Evolutionary conservation across 2,888 invertebrate genomes (phyloP).

Genomic region (Melanostoma scalare): DNA sequence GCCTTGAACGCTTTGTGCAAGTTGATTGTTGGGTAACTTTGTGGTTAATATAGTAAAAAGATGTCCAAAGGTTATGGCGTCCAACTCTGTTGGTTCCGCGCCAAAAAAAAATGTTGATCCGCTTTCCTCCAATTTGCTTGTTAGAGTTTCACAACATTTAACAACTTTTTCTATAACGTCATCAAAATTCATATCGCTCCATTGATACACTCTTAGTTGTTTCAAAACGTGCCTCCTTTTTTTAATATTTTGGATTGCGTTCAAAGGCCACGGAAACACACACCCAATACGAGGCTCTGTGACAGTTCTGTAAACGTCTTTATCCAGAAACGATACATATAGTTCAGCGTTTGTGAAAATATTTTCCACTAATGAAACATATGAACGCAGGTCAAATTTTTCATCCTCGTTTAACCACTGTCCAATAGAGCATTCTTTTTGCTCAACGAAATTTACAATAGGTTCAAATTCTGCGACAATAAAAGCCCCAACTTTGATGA

Average conservation of each 20-base stretch:
- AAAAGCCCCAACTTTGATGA: constrained; percentile 94
- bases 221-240: constrained; percentile 88
- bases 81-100: constrained; percentile 94
- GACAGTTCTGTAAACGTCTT: constrained; percentile 89
- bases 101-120: constrained; percentile 90
- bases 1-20: constrained; percentile 90
- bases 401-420: constrained; percentile 87
- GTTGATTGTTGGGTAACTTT: constrained; percentile 90
- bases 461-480: constrained; percentile 95
- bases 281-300: constrained; percentile 93
- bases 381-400: constrained; percentile 95
- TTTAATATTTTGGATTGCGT: constrained; percentile 89
- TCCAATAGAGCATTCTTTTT: constrained; percentile 91
- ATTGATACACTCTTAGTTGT: constrained; percentile 89
- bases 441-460: constrained; percentile 93
- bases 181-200: constrained; percentile 90
- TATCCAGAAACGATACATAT: constrained; percentile 94
- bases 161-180: constrained; percentile 88
- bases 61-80: constrained; percentile 98
- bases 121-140: constrained; percentile 90
- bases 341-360: constrained; percentile 94
- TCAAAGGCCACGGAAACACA: constrained; percentile 96
- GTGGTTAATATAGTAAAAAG: constrained; percentile 97
- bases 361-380: constrained; percentile 94
- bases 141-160: constrained; percentile 93